Percentiles rank a stretch among this genome's conserved stretches.
phyloP scores from a whole-genome alignment of 2,888 invertebrate species.

The Yponomeuta plumbellus region DNA sequence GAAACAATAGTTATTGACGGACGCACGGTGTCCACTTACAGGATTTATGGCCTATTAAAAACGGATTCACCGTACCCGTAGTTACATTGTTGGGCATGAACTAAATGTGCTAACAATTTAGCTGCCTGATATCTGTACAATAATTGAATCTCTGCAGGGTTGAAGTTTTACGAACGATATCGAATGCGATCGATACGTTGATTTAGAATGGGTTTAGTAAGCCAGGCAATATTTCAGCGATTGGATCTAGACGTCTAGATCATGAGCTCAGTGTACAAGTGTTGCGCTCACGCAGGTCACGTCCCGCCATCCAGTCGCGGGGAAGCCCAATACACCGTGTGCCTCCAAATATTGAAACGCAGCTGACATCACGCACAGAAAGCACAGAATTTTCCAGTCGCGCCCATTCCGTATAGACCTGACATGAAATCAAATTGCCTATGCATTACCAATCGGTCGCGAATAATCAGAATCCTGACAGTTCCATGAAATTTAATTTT shows the following conservation, averaged over 20 bases:
- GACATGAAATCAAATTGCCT: constrained; percentile 32
- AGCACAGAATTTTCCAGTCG: constrained; percentile 34
- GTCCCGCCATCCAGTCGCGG: constrained; percentile 37
- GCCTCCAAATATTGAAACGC: constrained; percentile 44
- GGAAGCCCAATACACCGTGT: constrained; percentile 51
- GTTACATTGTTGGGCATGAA: constrained; percentile 33
- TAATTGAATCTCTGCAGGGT: constrained; percentile 11
- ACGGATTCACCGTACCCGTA: constrained; percentile 48
- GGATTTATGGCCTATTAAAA: constrained; percentile 57
- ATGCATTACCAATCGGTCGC: not conserved
- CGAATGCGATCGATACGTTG: not conserved
- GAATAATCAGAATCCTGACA: not conserved
- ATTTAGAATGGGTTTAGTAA: not conserved
- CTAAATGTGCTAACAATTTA: constrained; percentile 31
- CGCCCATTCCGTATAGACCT: constrained; percentile 24
- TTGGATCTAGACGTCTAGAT: constrained; percentile 39
- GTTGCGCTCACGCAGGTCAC: constrained; percentile 45
- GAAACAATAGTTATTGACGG: constrained; percentile 54
- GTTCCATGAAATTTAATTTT: constrained; percentile 5
- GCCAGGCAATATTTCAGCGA: not conserved
- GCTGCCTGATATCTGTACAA: constrained; percentile 29
- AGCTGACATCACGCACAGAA: constrained; percentile 52
- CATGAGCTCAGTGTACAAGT: constrained; percentile 15
- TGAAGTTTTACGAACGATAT: not conserved
- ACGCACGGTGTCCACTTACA: constrained; percentile 52